Evolutionary conservation across 2,888 invertebrate species (phyloP).

Genomic region (Drosophila dives): DNA sequence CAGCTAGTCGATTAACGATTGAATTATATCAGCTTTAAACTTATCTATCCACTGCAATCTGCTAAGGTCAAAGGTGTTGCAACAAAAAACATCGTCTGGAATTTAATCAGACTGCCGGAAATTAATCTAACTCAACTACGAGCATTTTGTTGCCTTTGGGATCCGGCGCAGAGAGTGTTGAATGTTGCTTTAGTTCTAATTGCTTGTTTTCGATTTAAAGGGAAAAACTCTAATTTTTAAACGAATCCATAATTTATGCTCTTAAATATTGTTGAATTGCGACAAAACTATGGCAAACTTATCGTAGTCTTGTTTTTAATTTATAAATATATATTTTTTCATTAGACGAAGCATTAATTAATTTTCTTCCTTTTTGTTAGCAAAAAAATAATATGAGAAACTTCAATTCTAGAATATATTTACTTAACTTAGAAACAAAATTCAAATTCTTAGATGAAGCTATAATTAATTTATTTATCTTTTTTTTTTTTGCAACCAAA

Average conservation of each 20-base stretch:
- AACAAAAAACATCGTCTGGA: neutral
- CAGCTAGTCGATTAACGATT: conserved; percentile 6
- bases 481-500: neutral
- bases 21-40: neutral
- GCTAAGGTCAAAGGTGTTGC: neutral
- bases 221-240: neutral
- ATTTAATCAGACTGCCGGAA: conserved; percentile 29
- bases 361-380: too few relatives aligned
- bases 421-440: neutral
- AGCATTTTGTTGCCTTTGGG: neutral
- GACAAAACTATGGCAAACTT: neutral
- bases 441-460: neutral
- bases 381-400: too few relatives aligned
- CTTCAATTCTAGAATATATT: neutral
- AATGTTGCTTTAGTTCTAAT: neutral
- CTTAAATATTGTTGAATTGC: neutral
- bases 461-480: neutral
- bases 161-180: conserved; percentile 8
- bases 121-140: conserved; percentile 8
- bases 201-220: neutral
- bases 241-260: neutral
- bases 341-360: neutral
- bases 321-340: neutral
- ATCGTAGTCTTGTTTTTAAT: neutral
- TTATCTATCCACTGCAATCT: neutral